Conservation (phyloP, 2,113 vertebrate genomes). For the Myotis yumanensis region DNA sequence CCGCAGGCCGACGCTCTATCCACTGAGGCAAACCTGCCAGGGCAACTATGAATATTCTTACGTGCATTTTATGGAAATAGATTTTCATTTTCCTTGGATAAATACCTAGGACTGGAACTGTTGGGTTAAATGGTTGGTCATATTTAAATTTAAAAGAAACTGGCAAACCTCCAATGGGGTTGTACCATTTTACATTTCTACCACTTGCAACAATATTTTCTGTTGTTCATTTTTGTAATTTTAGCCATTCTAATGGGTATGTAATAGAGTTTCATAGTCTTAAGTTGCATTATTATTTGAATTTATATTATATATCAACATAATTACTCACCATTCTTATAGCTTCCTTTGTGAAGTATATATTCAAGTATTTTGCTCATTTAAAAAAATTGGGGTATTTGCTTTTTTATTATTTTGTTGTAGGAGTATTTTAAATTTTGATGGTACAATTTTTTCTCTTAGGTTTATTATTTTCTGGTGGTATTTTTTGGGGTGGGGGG, state of each 20-base stretch:
- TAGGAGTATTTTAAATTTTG: not conserved
- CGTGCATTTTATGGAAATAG: not conserved
- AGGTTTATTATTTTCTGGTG: not conserved
- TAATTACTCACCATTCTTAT: not conserved
- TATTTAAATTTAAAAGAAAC: constrained; percentile 19
- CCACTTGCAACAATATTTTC: not conserved
- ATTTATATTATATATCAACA: not conserved
- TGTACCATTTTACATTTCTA: not conserved
- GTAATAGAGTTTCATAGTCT: not conserved
- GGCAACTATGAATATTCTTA: not conserved
- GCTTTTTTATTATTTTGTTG: constrained; percentile 26
- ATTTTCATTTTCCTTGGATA: not conserved
- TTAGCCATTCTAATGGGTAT: not conserved
- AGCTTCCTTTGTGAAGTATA: not conserved
- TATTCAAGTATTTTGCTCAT: not conserved
- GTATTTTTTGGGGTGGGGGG: too few relatives aligned
- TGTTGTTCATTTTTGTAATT: not conserved
- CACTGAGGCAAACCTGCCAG: too few relatives aligned
- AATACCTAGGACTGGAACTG: not conserved
- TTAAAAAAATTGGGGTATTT: not conserved
- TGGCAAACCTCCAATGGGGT: not conserved
- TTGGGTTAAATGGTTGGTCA: not conserved
- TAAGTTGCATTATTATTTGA: not conserved
- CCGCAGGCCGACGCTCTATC: too few relatives aligned
- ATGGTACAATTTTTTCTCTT: constrained; percentile 9